These are phyloP conservation scores for Theristus sp. DNA, from an alignment of 2,888 invertebrate genomes.

Conservation along the genomic window DNA sequence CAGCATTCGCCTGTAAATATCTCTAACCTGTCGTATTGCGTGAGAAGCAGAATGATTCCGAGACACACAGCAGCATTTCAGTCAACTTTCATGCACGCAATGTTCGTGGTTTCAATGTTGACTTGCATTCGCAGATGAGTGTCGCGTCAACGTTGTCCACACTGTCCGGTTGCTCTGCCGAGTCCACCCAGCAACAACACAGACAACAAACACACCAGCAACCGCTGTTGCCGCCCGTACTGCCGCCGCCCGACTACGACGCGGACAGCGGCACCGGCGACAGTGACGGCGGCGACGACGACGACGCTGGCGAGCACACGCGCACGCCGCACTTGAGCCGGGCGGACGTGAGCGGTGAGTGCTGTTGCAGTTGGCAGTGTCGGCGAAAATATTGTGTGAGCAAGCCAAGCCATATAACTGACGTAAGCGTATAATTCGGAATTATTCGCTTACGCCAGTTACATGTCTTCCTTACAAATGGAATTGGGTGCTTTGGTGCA, in stretches of 20 bases:
- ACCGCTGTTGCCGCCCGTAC: background rate
- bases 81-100: no score
- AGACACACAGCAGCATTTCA: no score
- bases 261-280: conserved; percentile 9
- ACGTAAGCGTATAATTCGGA: no score
- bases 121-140: conserved; percentile 1
- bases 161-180: conserved; percentile 7
- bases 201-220: background rate
- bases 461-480: no score
- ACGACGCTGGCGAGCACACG: conserved; percentile 3
- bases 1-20: no score
- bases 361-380: background rate
- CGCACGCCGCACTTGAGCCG: background rate
- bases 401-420: no score
- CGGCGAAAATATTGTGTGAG: background rate
- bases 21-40: background rate
- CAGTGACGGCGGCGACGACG: conserved; percentile 3
- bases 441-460: no score
- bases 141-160: conserved; percentile 8
- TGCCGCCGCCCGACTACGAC: conserved; percentile 8
- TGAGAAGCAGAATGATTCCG: no score
- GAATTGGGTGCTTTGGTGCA: no score
- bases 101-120: no score
- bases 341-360: background rate
- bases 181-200: background rate